Evolutionary conservation across 2,113 vertebrate species (phyloP).

Genomic region (Equus przewalskii): DNA sequence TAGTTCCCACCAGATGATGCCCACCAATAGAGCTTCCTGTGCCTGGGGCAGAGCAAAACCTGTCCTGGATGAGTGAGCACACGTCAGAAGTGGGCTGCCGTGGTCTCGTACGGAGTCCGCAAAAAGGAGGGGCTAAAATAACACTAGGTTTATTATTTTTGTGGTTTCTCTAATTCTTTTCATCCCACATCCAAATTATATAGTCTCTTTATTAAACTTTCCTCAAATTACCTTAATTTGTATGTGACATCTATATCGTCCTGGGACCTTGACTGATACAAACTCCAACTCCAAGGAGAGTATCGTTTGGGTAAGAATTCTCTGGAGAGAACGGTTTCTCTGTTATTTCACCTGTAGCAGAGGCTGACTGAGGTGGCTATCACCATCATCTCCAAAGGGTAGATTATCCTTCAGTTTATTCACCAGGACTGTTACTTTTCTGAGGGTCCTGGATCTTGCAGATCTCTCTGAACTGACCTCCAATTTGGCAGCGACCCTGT

Average conservation of each 20-base stretch:
- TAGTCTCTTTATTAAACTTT: background rate
- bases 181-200: background rate
- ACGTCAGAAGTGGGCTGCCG: background rate
- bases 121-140: background rate
- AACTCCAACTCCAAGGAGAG: background rate
- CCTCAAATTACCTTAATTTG: background rate
- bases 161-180: background rate
- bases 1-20: background rate
- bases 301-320: background rate
- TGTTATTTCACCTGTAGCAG: background rate
- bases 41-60: background rate
- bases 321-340: background rate
- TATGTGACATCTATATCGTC: background rate
- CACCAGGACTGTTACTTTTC: background rate
- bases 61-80: background rate
- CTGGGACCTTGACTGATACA: background rate
- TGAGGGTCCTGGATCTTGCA: background rate
- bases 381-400: background rate
- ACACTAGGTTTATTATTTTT: background rate
- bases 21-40: background rate
- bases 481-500: background rate
- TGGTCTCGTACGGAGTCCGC: too few relatives aligned
- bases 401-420: background rate
- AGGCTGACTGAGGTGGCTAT: background rate
- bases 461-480: background rate